Base-by-base conservation (phyloP, 2,888 invertebrate species). In the Steinernema hermaphroditum region DNA sequence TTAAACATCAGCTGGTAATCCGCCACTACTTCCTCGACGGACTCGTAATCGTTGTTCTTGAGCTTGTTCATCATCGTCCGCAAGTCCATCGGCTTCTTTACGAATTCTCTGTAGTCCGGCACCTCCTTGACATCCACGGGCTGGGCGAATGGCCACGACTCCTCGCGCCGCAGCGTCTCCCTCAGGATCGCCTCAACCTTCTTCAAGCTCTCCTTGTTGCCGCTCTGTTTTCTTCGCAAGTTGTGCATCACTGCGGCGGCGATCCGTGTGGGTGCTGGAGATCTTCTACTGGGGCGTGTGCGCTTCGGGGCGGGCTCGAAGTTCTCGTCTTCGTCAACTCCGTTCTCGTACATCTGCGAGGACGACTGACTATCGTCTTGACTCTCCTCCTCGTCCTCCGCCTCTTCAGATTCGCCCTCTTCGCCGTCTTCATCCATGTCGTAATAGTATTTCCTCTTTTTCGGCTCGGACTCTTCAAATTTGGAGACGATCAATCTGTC, bases 71-170 rank as follows among this genome's bases (percentile, higher is more conserved):
- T 77, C 76, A 98, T 96, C 85, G 92, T 92, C 86, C 95, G 94
- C 92, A 98, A 92, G 87, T 97, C 96, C 85, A 97, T 94, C 0
- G 97, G 97, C 78, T 92, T 92, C 85, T 94, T 94, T 72, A 97
- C 96, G 0, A 96, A 92, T 87, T 96, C 94, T 86, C 95, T 96
- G 88, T 97, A 82, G 57, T 82, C 81, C 16, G 80, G 79, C n/a
- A 78, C 78, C 71, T 80, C 78, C 69, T 76, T 80, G 41, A 74
- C 22, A 49, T 82, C 81, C 24, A 82, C 82, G 1, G 82, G 78
- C 27, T 79, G 78, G 0, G 76, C 49, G 74, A 82, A 82, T 24
- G 81, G 81, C 81, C 81, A 81, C 2, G 80, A 74, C 70, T 54
- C 80, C 22, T 79, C 78, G 54, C 77, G 68, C 12, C 77, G 74